Evolutionary conservation across 1,140 invertebrate species (phyloP).

Genomic region (Heterodera schachtii): DNA sequence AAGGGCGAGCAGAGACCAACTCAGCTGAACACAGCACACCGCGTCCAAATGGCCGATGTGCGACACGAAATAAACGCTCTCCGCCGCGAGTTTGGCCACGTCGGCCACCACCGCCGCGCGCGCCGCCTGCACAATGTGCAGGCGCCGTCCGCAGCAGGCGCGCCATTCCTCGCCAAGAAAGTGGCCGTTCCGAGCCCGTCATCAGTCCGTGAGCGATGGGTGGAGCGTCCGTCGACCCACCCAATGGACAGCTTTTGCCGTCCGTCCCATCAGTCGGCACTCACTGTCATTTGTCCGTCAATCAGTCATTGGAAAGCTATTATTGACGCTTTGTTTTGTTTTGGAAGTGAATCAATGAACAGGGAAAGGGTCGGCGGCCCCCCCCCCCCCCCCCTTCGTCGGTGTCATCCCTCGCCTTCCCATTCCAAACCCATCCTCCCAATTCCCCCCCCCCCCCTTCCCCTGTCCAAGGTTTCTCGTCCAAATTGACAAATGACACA

Average conservation of each 20-base stretch:
- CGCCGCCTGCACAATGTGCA: constrained; percentile 23
- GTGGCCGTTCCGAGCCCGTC: not conserved
- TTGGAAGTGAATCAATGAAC: too few species aligned
- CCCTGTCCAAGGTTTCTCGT: not conserved
- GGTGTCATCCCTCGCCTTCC: not conserved
- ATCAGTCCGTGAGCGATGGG: not conserved
- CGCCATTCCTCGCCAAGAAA: constrained; percentile 28
- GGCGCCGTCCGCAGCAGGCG: constrained; percentile 10
- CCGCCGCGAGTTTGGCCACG: constrained; percentile 1
- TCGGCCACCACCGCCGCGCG: constrained; percentile 3
- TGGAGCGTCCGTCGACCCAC: not conserved
- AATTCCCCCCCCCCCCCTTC: not conserved
- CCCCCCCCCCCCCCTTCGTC: not conserved
- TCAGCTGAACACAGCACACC: constrained; percentile 13
- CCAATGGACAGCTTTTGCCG: not conserved
- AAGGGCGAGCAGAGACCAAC: constrained; percentile 19
- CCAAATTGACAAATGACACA: constrained; percentile 18
- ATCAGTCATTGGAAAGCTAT: too few species aligned
- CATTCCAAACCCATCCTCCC: not conserved
- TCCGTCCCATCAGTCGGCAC: not conserved
- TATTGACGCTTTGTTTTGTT: too few species aligned
- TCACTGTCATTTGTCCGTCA: not conserved
- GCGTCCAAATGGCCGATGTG: constrained; percentile 26
- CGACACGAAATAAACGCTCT: constrained; percentile 21
- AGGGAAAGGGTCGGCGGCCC: not conserved